A percentile compares a stretch with the other conserved stretches of the same genome.
These are phyloP conservation scores for Paramormyrops hopkinsi DNA, from an alignment of 2,797 vertebrate species.

Conservation along the genomic window DNA sequence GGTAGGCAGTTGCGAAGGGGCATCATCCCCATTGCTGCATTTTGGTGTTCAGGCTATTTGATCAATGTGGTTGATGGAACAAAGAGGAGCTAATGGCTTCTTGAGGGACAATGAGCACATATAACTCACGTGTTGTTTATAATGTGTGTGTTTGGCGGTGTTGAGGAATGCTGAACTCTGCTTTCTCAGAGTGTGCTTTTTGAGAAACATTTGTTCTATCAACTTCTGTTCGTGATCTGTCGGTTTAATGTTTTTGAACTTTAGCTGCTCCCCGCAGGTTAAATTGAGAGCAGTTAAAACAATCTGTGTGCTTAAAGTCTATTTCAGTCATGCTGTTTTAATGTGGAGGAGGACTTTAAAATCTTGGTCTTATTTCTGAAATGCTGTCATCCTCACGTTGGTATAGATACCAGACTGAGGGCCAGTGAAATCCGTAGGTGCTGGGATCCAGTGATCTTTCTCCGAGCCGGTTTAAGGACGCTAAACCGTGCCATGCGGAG, in stretches of 20 bases:
- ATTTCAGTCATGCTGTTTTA: background rate
- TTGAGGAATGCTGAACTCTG: background rate
- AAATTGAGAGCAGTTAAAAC: background rate
- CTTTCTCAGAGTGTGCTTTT: background rate
- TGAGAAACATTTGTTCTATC: background rate
- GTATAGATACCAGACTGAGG: background rate
- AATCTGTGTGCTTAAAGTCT: background rate
- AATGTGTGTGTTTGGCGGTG: background rate
- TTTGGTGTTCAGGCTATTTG: background rate
- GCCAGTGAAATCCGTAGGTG: background rate
- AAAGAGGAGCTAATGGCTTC: background rate
- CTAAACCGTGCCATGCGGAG: background rate
- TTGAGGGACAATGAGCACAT: background rate
- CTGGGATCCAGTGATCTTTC: background rate
- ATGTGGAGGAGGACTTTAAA: background rate
- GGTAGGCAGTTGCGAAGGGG: background rate
- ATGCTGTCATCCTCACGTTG: background rate
- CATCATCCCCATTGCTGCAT: background rate
- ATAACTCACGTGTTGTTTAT: background rate
- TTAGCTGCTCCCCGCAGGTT: background rate
- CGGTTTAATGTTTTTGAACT: background rate
- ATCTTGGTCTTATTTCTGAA: background rate
- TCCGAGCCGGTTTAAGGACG: background rate
- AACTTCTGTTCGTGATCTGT: background rate
- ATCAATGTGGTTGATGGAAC: constrained; percentile 16